These are phyloP conservation scores for Serilophus lunatus DNA, from an alignment of 2,113 vertebrate species.

Conservation along the genomic window DNA sequence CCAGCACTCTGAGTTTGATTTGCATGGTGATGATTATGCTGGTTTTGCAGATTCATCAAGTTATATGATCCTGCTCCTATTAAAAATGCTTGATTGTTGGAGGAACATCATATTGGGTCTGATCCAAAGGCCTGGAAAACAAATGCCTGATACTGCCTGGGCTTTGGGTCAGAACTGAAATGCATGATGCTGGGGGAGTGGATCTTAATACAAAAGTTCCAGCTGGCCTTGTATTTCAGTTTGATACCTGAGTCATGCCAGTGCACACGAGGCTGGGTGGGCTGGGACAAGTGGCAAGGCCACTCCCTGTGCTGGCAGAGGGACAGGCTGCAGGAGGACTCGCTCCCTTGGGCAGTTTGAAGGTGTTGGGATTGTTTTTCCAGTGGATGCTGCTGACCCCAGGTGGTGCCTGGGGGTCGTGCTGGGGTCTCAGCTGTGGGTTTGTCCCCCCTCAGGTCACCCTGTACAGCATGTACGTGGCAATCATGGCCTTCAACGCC, in stretches of 20 bases:
- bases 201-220: neutral
- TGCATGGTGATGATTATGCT: neutral
- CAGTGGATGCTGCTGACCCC: neutral
- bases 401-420: rapidly evolving
- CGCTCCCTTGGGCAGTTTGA: neutral
- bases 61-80: neutral
- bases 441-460: slow-evolving; percentile 72
- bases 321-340: neutral
- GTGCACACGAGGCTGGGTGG: neutral
- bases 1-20: neutral
- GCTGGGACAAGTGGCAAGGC: neutral
- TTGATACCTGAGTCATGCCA: neutral
- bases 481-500: slow-evolving; percentile 96
- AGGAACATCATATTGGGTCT: neutral
- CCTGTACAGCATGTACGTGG: slow-evolving; percentile 96
- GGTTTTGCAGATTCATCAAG: neutral
- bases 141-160: neutral
- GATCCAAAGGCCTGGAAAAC: neutral
- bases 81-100: neutral
- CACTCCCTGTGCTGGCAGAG: neutral
- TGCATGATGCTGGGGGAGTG: neutral
- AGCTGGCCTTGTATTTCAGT: neutral
- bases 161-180: neutral
- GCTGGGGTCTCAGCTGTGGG: rapidly evolving
- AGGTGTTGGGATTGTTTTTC: neutral